Conservation (phyloP, 1,140 invertebrate genomes). For the Caenorhabditis remanei region DNA sequence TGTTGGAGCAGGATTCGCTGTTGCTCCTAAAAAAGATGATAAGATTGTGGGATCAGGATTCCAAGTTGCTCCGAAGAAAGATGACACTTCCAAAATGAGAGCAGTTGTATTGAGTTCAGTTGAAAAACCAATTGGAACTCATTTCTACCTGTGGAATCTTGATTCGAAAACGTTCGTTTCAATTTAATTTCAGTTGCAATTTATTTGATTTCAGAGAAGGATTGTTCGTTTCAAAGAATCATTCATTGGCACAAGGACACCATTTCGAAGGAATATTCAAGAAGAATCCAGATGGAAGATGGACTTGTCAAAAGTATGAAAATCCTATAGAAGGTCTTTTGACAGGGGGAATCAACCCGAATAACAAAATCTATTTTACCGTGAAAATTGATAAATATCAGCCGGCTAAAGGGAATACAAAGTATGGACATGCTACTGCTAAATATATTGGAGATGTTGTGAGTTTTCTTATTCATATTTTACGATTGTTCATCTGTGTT, state of each 20-base stretch:
- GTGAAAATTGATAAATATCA: background rate
- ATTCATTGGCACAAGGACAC: background rate
- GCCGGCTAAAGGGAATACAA: background rate
- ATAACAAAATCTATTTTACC: constrained; percentile 1
- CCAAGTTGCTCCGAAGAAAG: background rate
- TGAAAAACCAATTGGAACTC: background rate
- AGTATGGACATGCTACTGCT: background rate
- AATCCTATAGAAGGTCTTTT: background rate
- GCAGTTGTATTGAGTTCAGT: background rate
- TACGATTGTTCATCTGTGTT: background rate
- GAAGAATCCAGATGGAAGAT: background rate
- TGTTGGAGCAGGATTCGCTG: background rate
- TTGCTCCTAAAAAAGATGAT: background rate
- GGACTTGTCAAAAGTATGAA: background rate
- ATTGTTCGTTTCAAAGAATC: background rate
- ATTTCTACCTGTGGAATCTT: background rate
- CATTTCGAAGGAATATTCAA: background rate
- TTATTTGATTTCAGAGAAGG: background rate
- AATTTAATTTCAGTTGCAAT: background rate
- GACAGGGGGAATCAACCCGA: background rate
- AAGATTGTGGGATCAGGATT: background rate
- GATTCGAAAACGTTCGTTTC: background rate
- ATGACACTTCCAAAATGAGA: background rate
- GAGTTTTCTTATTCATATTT: background rate
- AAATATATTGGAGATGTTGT: constrained; percentile 16